A percentile compares a stretch with the other conserved stretches of the same genome.
These are phyloP conservation scores for Plebejus melissa DNA, from an alignment of 2,888 invertebrate genomes.

Conservation along the genomic window DNA sequence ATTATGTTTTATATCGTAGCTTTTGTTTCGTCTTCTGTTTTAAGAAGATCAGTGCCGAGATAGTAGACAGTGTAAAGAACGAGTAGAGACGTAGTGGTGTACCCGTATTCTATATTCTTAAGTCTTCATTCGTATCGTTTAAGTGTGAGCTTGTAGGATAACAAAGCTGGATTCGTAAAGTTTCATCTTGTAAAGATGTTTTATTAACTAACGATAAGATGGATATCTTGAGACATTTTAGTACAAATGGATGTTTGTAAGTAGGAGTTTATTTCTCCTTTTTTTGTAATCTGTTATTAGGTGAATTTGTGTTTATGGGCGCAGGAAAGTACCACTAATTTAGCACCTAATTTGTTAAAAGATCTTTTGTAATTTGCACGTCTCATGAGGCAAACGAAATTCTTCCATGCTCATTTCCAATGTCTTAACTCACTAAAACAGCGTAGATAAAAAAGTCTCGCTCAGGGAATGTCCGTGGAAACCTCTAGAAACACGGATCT, in stretches of 20 bases:
- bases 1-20: conserved; percentile 40
- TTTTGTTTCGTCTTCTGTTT: conserved; percentile 50
- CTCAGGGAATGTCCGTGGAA: background rate
- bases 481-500: background rate
- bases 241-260: conserved; percentile 16
- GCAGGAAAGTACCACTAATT: background rate
- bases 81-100: conserved; percentile 42
- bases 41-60: conserved; percentile 48
- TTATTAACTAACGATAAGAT: background rate
- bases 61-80: conserved; percentile 49
- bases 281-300: background rate
- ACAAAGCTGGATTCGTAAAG: conserved; percentile 29
- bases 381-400: background rate
- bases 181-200: conserved; percentile 14
- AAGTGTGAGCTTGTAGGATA: conserved; percentile 71
- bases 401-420: background rate
- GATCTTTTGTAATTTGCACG: background rate
- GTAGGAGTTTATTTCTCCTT: background rate
- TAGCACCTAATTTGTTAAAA: background rate
- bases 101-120: conserved; percentile 47
- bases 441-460: background rate
- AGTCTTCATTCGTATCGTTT: conserved; percentile 51
- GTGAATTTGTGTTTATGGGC: background rate
- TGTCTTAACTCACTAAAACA: background rate
- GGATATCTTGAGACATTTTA: conserved; percentile 22